These are phyloP conservation scores for Cabera pusaria DNA, from an alignment of 2,888 invertebrate species.

Conservation along the genomic window DNA sequence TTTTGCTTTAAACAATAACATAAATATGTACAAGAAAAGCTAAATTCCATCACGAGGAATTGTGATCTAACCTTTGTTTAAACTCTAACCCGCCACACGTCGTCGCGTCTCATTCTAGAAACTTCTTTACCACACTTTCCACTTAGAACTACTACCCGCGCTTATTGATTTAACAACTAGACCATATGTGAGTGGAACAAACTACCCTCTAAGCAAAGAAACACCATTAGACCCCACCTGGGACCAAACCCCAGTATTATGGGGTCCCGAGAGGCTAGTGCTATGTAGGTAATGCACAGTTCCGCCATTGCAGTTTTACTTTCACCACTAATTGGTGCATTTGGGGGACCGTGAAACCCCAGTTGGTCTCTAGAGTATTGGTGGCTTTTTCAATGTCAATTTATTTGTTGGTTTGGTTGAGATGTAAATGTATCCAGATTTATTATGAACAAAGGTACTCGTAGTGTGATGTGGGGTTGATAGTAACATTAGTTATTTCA, in stretches of 20 bases:
- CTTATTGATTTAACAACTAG: conserved; percentile 68
- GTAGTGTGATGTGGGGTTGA: too few species aligned
- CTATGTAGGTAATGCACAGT: conserved; percentile 66
- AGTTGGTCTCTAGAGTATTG: conserved; percentile 55
- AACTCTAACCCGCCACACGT: too few species aligned
- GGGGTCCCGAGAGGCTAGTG: conserved; percentile 32
- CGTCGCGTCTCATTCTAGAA: too few species aligned
- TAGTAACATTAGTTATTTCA: too few species aligned
- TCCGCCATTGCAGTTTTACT: conserved; percentile 79
- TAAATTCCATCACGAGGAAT: too few species aligned
- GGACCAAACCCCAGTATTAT: conserved; percentile 55
- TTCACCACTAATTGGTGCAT: conserved; percentile 80
- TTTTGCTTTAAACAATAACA: too few species aligned
- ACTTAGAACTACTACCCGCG: conserved; percentile 25
- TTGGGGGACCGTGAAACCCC: conserved; percentile 67
- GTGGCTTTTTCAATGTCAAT: conserved; percentile 71
- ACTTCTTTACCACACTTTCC: conserved; percentile 17
- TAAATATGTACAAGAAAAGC: too few species aligned
- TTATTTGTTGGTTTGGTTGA: conserved; percentile 59
- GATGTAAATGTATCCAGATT: conserved; percentile 33
- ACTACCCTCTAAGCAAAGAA: conserved; percentile 76
- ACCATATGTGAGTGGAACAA: conserved; percentile 71
- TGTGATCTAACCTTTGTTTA: too few species aligned
- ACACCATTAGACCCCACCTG: conserved; percentile 75
- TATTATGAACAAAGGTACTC: conserved; percentile 25